phyloP scores from a whole-genome alignment of 2,113 vertebrate genomes.

The Myanophis thanlyinensis region DNA sequence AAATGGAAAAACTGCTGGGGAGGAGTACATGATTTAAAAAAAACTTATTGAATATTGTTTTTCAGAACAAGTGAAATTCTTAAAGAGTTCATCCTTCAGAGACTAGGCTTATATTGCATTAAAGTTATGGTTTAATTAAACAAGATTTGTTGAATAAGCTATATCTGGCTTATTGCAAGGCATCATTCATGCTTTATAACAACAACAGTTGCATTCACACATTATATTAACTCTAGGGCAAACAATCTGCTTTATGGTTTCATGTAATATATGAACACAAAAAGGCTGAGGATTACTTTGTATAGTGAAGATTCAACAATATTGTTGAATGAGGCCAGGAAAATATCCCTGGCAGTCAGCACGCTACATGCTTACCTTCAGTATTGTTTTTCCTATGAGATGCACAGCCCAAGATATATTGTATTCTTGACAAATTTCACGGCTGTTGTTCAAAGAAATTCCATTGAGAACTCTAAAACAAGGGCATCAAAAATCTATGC shows the following conservation, averaged over 20 bases:
- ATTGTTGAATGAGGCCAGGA: not conserved
- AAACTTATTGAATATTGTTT: not conserved
- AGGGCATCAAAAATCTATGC: not conserved
- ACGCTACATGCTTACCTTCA: not conserved
- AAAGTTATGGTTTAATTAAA: not conserved
- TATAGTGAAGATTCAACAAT: not conserved
- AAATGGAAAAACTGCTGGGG: not conserved
- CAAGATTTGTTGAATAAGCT: not conserved
- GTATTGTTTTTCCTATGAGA: not conserved
- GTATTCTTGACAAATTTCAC: not conserved
- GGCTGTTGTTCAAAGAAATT: not conserved
- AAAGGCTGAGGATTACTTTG: not conserved
- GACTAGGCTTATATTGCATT: not conserved
- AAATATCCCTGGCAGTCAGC: not conserved
- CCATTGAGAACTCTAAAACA: not conserved
- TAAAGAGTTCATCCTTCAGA: not conserved
- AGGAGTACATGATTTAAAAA: not conserved
- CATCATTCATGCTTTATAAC: not conserved
- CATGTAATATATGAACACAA: not conserved
- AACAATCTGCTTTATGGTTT: not conserved
- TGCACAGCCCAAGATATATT: not conserved
- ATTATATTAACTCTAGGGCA: not conserved
- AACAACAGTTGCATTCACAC: not conserved
- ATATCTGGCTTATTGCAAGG: not conserved
- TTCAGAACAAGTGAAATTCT: not conserved